Base-by-base conservation (phyloP, 2,888 invertebrate species). In the Leptothorax acervorum region DNA sequence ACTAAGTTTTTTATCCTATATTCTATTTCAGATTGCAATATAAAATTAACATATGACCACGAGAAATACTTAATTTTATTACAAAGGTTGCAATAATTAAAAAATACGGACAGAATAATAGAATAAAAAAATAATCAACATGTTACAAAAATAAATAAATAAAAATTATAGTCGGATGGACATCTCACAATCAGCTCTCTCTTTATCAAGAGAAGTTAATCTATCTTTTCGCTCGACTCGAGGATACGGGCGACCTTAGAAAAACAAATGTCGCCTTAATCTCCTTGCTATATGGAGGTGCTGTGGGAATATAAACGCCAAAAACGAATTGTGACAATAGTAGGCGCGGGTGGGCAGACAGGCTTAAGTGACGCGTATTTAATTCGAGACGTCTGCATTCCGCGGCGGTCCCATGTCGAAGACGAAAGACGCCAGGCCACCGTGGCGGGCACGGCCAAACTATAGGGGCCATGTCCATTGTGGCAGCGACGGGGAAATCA, bases 401-500 rank as follows among this genome's bases (percentile, higher is more conserved):
- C 75, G 68, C 51, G 73, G 12, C 28, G 23, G 12, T 42, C 15
- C 9, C 42, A 28, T 23, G 75, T 82, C 39, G 62, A 70, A 62
- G 62, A 63, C 70, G 78, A 62, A 42, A 71, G 65, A 65, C 28
- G 18, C 42, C 68, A 9, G 55, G 18, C 53, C 63, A 42, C 23
- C 63, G 39, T 63, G 63, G 39, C 6, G 23, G 42, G 62, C 35
- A 35, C 45, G 76, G 76, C 73, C 82, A 82, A 55, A 51, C 23
- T 42, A 39, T 28, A 51, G 65, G 42, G 35, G 65, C 62, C 39
- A 18, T 18, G 83, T 87, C 79, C 84, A 88, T 91, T 89, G 89
- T 88, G 83, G 48, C 84, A 84, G 84, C 85, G 89, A 74, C 82
- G 83, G 85, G 83, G 90, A 88, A 92, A 92, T 93, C 88, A 85